phyloP scores from a whole-genome alignment of 2,797 vertebrate species.

The Sebastes matsubarae region DNA sequence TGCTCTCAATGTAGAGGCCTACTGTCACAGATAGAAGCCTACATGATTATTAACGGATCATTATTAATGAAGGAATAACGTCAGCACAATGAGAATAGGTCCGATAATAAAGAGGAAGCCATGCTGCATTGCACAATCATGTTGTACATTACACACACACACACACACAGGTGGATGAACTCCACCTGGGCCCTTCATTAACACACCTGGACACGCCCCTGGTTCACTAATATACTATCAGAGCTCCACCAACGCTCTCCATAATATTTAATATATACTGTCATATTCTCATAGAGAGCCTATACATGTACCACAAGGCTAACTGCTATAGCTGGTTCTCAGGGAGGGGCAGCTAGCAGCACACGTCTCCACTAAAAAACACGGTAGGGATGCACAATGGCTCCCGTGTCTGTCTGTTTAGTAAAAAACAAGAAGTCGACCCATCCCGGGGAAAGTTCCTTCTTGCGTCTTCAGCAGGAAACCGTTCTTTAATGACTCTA shows the following conservation, averaged over 20 bases:
- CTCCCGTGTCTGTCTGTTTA: too few species aligned
- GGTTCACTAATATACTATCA: background rate
- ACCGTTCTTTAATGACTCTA: background rate
- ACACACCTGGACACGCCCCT: background rate
- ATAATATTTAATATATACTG: too few species aligned
- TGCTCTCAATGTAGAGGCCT: background rate
- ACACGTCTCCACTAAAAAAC: too few species aligned
- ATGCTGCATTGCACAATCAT: background rate
- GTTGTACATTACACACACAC: background rate
- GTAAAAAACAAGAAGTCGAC: background rate
- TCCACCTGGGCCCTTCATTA: background rate
- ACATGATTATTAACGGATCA: background rate
- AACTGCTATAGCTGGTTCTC: background rate
- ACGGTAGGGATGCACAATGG: too few species aligned
- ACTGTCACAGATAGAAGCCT: too few species aligned
- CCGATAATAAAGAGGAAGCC: background rate
- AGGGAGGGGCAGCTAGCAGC: conserved; percentile 55
- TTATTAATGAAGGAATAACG: background rate
- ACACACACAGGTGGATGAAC: background rate
- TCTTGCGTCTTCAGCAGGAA: background rate
- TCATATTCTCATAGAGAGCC: background rate
- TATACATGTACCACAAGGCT: background rate
- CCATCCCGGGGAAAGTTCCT: background rate
- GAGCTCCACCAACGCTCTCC: background rate
- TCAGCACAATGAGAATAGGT: background rate